phyloP scores from a whole-genome alignment of 2,888 invertebrate genomes.

The Holacanthella duospinosa region DNA sequence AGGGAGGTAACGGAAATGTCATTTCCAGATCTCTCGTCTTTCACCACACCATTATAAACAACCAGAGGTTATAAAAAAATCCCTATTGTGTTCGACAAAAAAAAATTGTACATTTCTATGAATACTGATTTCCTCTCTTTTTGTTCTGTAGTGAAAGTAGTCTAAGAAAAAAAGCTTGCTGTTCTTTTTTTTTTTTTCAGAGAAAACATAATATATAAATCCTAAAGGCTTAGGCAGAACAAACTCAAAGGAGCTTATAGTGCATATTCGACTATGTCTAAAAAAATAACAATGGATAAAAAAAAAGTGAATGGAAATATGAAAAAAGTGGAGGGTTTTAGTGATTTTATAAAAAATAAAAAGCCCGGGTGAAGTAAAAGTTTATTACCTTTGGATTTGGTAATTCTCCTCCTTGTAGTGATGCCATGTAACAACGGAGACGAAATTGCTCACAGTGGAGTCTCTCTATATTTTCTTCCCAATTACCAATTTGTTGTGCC shows the following conservation, averaged over 20 bases:
- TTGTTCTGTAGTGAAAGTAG: too few species aligned
- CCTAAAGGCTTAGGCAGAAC: too few species aligned
- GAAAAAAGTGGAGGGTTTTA: too few species aligned
- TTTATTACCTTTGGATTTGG: constrained; percentile 85
- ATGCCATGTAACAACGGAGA: constrained; percentile 91
- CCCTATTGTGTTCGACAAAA: neutral
- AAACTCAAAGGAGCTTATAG: too few species aligned
- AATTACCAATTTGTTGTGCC: constrained; percentile 82
- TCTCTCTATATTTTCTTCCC: constrained; percentile 93
- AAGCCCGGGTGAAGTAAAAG: too few species aligned
- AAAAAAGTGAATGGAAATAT: too few species aligned
- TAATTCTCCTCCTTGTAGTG: constrained; percentile 85
- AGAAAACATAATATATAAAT: too few species aligned
- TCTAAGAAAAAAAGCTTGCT: too few species aligned
- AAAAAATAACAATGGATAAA: too few species aligned
- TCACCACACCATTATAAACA: neutral
- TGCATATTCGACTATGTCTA: too few species aligned
- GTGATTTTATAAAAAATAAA: too few species aligned
- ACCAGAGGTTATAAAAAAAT: neutral
- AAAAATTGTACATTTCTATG: neutral
- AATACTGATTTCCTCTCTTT: constrained; percentile 4
- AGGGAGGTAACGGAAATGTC: neutral
- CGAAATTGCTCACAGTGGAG: constrained; percentile 94
- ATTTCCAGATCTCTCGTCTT: neutral
- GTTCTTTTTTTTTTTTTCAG: too few species aligned